Base-by-base conservation (phyloP, 2,113 vertebrate species). In the Noturus placidus region DNA sequence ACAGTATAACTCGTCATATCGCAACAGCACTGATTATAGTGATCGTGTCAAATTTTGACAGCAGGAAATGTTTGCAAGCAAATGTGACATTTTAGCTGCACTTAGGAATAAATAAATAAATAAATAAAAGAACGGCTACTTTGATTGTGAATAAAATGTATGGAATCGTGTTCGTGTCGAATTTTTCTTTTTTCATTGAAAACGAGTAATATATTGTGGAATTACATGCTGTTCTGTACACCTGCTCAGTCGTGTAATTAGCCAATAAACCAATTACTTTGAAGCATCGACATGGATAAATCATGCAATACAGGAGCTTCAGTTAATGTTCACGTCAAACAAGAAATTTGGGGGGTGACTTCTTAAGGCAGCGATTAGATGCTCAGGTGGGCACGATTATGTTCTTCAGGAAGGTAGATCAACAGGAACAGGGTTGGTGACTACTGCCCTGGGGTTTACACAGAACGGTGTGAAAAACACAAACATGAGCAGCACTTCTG, bases 101-200 rank as follows among this genome's bases (percentile, higher is more conserved):
- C 27, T 54, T 17, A n/a, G 19, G 17, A 19, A 1, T 56, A 13
- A 25, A 70, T 2, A 72, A 3, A 10, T 17, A 35, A 42, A 25
- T 61, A 81, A 59, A 38, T 61, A 59, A 79, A 80, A 74, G 84
- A 83, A 84, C 87, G 52, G 42, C n/a, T 87, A 50, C 54, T 19
- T 50, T 87, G 85, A 57, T 87, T 54, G 27, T 67, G 88, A 90
- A 89, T 89, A 91, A 90, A 46, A 89, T 89, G 81, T 87, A 38
- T 82, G 61, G 54, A 87, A 70, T 77, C 38, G 80, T 17, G 63
- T 57, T 80, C 77, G 17, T 84, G 50, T 59, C 5, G 35, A 30
- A 69, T 80, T 57, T 52, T 46, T 10, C 70, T 82, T 63, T 25
- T 78, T 17, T n/a, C 38, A 19, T 27, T 46, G 22, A 13, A 46